Evolutionary conservation across 2,113 vertebrate genomes (phyloP).

Genomic region (Cromileptes altivelis): DNA sequence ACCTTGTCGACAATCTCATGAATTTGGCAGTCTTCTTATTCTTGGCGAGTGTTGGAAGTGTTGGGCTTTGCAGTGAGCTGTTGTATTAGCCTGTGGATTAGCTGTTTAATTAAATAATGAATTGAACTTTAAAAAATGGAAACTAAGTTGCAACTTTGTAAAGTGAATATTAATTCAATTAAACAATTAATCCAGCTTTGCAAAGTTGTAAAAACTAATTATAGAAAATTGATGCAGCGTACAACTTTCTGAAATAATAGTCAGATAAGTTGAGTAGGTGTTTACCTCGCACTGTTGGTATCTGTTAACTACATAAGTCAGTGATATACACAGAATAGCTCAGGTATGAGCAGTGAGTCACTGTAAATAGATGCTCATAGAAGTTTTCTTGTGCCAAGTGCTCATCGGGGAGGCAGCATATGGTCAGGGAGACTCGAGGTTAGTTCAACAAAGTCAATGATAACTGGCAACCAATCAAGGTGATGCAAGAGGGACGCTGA

Average conservation of each 20-base stretch:
- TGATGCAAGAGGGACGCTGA: slow-evolving; percentile 58
- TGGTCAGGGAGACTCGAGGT: slow-evolving; percentile 66
- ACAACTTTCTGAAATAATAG: neutral
- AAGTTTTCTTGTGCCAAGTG: slow-evolving; percentile 55
- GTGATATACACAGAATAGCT: slow-evolving; percentile 15
- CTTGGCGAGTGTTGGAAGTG: slow-evolving; percentile 4
- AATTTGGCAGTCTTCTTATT: slow-evolving; percentile 6
- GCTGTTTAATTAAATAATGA: slow-evolving; percentile 1
- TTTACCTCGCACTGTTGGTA: neutral
- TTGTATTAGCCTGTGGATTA: slow-evolving; percentile 33
- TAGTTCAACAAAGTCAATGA: slow-evolving; percentile 71
- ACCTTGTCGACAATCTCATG: slow-evolving; percentile 6
- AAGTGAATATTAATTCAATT: neutral
- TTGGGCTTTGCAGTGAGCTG: slow-evolving; percentile 25
- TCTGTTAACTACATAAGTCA: slow-evolving; percentile 8
- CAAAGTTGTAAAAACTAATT: neutral
- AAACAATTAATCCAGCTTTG: neutral
- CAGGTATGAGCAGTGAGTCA: slow-evolving; percentile 30
- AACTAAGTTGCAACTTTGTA: neutral
- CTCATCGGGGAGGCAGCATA: slow-evolving; percentile 61
- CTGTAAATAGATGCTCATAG: slow-evolving; percentile 39
- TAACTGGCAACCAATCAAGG: slow-evolving; percentile 75
- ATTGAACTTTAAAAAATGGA: neutral
- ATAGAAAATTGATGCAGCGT: neutral
- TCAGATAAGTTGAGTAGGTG: neutral